Base-by-base conservation (phyloP, 2,113 vertebrate genomes). In the Buteo buteo region DNA sequence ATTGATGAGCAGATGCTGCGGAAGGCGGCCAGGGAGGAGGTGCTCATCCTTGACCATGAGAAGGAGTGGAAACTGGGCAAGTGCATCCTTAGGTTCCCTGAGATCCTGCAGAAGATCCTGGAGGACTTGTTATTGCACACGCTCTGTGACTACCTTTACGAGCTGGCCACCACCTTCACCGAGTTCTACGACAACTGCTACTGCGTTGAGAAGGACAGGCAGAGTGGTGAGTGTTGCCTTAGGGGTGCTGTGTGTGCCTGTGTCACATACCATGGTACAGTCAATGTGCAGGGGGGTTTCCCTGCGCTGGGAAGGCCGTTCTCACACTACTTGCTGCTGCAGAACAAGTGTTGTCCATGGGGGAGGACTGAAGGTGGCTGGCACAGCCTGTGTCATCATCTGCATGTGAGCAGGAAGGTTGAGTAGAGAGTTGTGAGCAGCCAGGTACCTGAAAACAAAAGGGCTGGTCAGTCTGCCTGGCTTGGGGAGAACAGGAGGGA, bases 181-280 rank as follows among this genome's bases (percentile, higher is more conserved):
- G 99, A 99, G 98, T 99, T 99, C 98, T 99, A 99, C 1, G 99
- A 99, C 96, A 99, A 97, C 98, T 99, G 99, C 98, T 99, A 99
- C 95, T 99, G 99, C 5, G 98, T 99, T 65, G 99, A 99, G 97
- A 99, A 99, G 97, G 99, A 99, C 97, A 96, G 99, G 13, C 98
- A 99, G 92, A 99, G 98, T 11, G 99, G 99, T 99, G 82, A 96
- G 98, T 91, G 62, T 11, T 74, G 17, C 34, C 57, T 29, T 2
- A 2, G 36, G 50, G 76, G 9, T 70, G 55, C 65, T 79, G 13
- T 0, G 0, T 8, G 20, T 76, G 47, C 38, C 80, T 40, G 17
- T 88, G 64, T 57, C 55, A 52, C 9, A 4, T 42, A 19, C 36
- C 44, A 7, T 1, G 2, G 13, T 32, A 50, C 14, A 54, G 74